Base-by-base conservation (phyloP, 92 coral and sea anemone genomes). In the Phenganax stokvisi region DNA sequence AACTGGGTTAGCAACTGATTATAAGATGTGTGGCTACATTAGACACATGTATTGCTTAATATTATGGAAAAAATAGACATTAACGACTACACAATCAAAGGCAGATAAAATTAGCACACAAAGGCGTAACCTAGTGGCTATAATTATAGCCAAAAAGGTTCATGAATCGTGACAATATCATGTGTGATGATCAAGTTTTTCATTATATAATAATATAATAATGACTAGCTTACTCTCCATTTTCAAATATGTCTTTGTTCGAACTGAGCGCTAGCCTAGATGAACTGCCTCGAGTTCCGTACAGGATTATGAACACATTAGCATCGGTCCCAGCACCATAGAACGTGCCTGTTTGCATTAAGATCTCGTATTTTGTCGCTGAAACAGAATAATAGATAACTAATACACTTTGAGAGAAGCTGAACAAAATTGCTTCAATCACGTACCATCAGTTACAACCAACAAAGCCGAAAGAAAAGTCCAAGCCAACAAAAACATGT, bases 291-390 rank as follows among this genome's bases (percentile, higher is more conserved):
- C 87, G 87, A 28, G 83, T 86, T 51, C 98, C 98, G 73, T 84
- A 88, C 64, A 93, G 72, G 67, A 93, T 91, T 60, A 93, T 85
- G 54, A 79, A 91, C 9, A 93, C 98, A 20, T 90, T 87, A 8
- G 98, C 98, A 77, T 93, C 98, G 12, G 98, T 93, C 2, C 98
- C 97, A 12, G 98, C 97, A 31, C 44, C 28, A 8, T 28, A 29
- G 9, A 3, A 3, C 44, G 81, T 58, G 51, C 81, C 81, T 20
- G 81, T 76, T 10, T 57, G 20, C 16, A 76, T 70, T 3, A 17
- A 12, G 54, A 76, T 76, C 44, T 76, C 44, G 71, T 60, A 76
- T 53, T 57, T 76, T 59, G 37, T 15, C 30, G 81, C 81, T 76
- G 44, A 59, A 76, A 76, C 12, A 9, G 12, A 27, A 27, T 51